Evolutionary conservation across 2,888 invertebrate species (phyloP).

Genomic region (Monopis laevigella): DNA sequence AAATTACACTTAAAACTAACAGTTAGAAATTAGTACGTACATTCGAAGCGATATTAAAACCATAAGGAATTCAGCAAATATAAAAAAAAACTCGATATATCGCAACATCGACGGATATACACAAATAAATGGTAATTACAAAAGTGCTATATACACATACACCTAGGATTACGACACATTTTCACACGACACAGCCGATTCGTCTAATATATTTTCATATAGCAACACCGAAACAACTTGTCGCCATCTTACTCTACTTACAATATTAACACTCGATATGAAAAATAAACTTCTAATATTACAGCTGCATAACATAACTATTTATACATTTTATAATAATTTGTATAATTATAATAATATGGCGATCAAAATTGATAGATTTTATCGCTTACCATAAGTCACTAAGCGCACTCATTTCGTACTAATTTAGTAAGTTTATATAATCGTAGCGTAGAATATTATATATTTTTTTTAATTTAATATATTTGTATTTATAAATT

Average conservation of each 20-base stretch:
- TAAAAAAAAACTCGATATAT: no score
- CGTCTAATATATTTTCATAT: conserved; percentile 49
- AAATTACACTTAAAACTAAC: no score
- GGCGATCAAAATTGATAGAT: neutral
- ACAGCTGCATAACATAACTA: conserved; percentile 67
- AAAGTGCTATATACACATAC: conserved; percentile 46
- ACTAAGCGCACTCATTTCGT: conserved; percentile 57
- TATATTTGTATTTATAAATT: neutral
- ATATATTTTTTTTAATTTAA: neutral
- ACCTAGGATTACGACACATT: conserved; percentile 51
- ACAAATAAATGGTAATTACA: neutral
- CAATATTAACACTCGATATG: conserved; percentile 60
- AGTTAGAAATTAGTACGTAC: no score
- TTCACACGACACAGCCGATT: conserved; percentile 65
- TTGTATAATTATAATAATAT: neutral
- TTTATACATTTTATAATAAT: conserved; percentile 55
- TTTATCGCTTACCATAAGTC: conserved; percentile 21
- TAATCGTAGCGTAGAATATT: neutral
- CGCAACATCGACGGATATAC: no score
- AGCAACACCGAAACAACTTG: conserved; percentile 56
- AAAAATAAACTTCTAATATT: conserved; percentile 66
- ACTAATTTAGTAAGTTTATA: no score
- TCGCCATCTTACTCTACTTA: conserved; percentile 61
- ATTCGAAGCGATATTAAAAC: no score
- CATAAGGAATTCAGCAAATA: no score